A percentile compares a stretch with the other conserved stretches of the same genome.
phyloP scores from a whole-genome alignment of 2,113 vertebrate species.

The Melanocharis versteri region DNA sequence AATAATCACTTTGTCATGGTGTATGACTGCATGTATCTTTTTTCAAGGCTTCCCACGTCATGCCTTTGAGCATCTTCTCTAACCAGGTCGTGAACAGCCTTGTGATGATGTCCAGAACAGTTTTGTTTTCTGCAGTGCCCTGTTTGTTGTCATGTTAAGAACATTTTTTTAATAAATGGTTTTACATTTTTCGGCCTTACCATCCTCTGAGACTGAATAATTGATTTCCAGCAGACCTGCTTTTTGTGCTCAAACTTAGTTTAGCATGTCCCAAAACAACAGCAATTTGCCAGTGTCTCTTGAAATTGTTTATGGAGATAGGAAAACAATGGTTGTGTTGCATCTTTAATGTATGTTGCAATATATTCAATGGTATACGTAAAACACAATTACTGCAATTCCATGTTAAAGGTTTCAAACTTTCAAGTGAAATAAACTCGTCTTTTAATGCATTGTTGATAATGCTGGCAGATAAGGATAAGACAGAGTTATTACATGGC shows the following conservation, averaged over 20 bases:
- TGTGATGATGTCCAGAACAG: neutral
- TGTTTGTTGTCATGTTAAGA: neutral
- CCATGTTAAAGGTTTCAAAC: neutral
- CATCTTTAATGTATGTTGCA: neutral
- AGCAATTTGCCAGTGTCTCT: neutral
- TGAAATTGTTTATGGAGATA: neutral
- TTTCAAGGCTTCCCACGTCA: neutral
- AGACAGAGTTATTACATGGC: neutral
- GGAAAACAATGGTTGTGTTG: neutral
- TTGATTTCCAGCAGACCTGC: neutral
- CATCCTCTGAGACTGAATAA: neutral
- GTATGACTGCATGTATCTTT: neutral
- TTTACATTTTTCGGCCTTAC: neutral
- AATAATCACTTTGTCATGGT: slow-evolving; percentile 2
- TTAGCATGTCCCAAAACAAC: neutral
- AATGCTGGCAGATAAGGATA: neutral
- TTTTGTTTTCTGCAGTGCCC: neutral
- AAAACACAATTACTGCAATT: neutral
- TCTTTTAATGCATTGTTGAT: neutral
- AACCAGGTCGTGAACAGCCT: neutral
- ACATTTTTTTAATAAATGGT: neutral
- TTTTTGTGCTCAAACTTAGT: neutral
- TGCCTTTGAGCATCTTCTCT: neutral
- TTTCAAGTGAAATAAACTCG: neutral
- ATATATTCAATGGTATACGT: neutral